Conservation (phyloP, 1,140 invertebrate genomes). For the Araneus ventricosus region DNA sequence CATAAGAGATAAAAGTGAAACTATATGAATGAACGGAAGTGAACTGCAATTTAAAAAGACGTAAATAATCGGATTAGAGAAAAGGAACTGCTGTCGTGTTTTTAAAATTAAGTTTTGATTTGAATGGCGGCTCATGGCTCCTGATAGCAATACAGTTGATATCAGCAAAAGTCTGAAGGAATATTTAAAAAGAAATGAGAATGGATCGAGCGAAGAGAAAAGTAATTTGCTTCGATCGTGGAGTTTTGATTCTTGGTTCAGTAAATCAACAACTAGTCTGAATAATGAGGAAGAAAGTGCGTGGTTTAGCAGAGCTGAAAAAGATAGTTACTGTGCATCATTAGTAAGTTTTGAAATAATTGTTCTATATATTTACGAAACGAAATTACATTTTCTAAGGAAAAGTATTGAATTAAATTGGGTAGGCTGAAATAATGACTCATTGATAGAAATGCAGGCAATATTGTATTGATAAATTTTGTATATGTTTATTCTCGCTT, state of each 20-base stretch:
- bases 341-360: conserved; percentile 37
- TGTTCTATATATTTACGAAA: background rate
- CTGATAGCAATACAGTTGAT: conserved; percentile 67
- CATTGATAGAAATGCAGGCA: no score
- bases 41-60: background rate
- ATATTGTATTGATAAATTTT: no score
- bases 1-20: background rate
- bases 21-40: background rate
- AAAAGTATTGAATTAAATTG: no score
- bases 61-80: background rate
- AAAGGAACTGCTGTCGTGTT: background rate
- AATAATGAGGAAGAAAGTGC: conserved; percentile 44
- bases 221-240: conserved; percentile 50
- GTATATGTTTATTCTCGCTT: no score
- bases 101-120: conserved; percentile 3
- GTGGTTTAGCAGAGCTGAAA: conserved; percentile 60
- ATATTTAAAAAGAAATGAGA: conserved; percentile 69
- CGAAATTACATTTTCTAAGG: no score
- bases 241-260: conserved; percentile 69
- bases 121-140: conserved; percentile 65
- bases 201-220: conserved; percentile 64
- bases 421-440: no score
- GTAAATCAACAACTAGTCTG: background rate
- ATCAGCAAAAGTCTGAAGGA: conserved; percentile 70
- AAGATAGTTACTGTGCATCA: conserved; percentile 57